Conservation (phyloP, 2,113 vertebrate species). For the Apaloderma vittatum region DNA sequence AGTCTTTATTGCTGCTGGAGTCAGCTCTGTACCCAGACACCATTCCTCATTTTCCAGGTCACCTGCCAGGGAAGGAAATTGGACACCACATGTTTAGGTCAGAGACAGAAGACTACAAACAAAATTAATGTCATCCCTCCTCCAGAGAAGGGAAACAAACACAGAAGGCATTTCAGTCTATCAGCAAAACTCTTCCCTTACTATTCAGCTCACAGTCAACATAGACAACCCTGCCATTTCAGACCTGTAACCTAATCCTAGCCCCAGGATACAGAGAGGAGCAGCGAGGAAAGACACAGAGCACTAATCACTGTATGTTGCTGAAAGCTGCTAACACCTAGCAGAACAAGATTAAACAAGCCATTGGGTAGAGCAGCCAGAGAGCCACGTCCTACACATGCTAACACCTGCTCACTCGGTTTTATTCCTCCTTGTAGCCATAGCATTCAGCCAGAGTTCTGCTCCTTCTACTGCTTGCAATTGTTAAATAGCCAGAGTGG, state of each 20-base stretch:
- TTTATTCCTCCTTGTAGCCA: not conserved
- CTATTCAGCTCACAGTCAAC: conserved; percentile 21
- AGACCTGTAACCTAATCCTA: conserved; percentile 1
- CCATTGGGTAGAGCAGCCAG: not conserved
- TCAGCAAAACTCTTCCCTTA: conserved; percentile 41
- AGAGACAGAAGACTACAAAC: conserved; percentile 17
- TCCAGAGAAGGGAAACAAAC: conserved; percentile 26
- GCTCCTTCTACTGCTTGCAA: not conserved
- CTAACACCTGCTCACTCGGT: not conserved
- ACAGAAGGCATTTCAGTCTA: conserved; percentile 47
- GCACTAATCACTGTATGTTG: conserved; percentile 9
- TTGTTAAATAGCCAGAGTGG: not conserved
- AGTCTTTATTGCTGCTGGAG: conserved; percentile 84
- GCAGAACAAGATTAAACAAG: conserved; percentile 53
- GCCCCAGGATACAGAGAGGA: conserved; percentile 13
- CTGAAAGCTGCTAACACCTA: not conserved
- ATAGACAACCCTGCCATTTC: conserved; percentile 3
- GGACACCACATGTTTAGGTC: conserved; percentile 37
- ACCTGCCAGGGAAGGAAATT: conserved; percentile 66
- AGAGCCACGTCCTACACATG: not conserved
- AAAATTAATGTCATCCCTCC: conserved; percentile 8
- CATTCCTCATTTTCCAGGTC: conserved; percentile 90
- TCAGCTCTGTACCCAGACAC: conserved; percentile 86
- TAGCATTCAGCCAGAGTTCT: not conserved
- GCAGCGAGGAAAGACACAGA: not conserved